Base-by-base conservation (phyloP, 2,113 vertebrate species). In the Sceloporus tristichus region DNA sequence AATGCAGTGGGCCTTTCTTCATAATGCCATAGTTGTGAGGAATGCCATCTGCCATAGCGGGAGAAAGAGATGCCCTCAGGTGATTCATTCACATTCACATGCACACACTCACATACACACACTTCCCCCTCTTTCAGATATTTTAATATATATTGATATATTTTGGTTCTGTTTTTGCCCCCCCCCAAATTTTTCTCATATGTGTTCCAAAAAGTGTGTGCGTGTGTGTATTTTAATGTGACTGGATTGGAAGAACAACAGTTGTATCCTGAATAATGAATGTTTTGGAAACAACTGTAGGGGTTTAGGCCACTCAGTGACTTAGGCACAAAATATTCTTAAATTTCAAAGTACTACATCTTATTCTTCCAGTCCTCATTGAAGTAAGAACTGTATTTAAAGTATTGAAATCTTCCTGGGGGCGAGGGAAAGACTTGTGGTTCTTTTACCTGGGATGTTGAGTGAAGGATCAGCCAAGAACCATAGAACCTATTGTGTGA, bases 121-220 rank as follows among this genome's bases (percentile, higher is more conserved):
- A 65, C 62, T 25, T 4, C 21, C 23, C 5, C 66, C 59, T 19
- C 16, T 62, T 62, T 62, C 11, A 62, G 59, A 48, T 48, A 48
- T 48, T 48, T 48, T 48, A 48, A 48, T 48, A 48, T 48, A 48
- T 48, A 48, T 86, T 68, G 85, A 82, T 54, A 83, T 89, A 40
- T 88, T 88, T 77, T 54, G 86, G 59, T 42, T 80, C 74, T 42
- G 27, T 56, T n/a, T 85, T 85, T 93, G 48, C 40, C 84, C 87
- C 81, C 85, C 18, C 1, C 29, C 74, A 70, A 66, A 40, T 78
- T 27, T 10, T 0, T 88, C 82, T 81, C 71, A 23, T 87, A 75
- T 19, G 1, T 53, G 19, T 82, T 25, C 2, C 29, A 75, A 48
- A 79, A 14, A 48, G 2, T 48, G 48, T 48, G 48, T 48, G 48